Conservation (phyloP, 1,140 invertebrate genomes). For the Zeugodacus cucurbitae region DNA sequence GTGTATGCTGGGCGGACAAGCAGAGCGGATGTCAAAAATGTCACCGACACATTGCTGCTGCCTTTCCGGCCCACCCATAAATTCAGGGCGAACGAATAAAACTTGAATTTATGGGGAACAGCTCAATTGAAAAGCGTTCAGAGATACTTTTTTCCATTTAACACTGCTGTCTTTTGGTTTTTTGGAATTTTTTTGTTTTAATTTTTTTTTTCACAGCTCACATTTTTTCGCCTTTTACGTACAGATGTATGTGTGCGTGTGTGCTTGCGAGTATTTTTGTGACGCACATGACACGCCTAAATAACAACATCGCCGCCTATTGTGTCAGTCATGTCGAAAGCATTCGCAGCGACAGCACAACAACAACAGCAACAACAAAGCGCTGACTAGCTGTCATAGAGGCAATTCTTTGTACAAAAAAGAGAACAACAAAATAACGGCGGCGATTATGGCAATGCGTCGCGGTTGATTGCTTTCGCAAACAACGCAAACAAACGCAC, state of each 20-base stretch:
- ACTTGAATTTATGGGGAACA: neutral
- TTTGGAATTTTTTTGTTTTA: neutral
- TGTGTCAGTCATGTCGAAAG: slow-evolving; percentile 4
- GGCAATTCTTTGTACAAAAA: neutral
- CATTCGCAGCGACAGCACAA: neutral
- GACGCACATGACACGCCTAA: slow-evolving; percentile 24
- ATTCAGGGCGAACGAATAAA: no score
- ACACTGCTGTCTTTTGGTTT: neutral
- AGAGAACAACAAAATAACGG: neutral
- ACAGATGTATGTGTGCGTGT: neutral
- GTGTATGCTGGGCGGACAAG: neutral
- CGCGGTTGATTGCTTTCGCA: neutral
- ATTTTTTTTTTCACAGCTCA: neutral
- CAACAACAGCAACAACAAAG: neutral
- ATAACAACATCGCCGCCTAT: neutral
- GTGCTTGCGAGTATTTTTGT: neutral
- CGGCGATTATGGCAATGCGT: slow-evolving; percentile 1
- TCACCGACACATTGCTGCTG: neutral
- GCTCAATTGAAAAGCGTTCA: neutral
- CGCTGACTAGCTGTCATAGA: neutral
- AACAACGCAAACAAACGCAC: neutral
- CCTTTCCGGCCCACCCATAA: no score
- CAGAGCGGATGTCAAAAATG: neutral
- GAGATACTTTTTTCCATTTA: neutral
- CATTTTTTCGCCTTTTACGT: neutral